phyloP scores from a whole-genome alignment of 2,888 invertebrate genomes.

The Chironomus tentans region DNA sequence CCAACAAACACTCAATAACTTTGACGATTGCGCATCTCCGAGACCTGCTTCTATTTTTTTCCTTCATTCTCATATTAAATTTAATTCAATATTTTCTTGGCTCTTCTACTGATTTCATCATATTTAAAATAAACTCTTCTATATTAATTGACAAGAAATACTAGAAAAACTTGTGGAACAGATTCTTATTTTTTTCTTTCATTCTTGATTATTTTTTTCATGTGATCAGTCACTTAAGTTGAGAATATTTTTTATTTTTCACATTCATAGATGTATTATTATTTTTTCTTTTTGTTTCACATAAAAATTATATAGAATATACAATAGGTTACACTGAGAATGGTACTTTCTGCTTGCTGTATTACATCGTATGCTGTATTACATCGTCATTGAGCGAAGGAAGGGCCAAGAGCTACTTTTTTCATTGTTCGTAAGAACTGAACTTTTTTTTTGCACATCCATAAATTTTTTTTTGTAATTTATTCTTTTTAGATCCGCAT shows the following conservation, averaged over 20 bases:
- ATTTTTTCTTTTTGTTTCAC: not conserved
- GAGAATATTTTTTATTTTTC: not conserved
- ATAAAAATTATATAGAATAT: not conserved
- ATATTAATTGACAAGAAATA: slow-evolving; percentile 4
- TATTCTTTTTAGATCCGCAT: too few relatives aligned
- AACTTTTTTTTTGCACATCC: too few relatives aligned
- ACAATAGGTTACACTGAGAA: too few relatives aligned
- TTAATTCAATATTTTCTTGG: slow-evolving; percentile 1
- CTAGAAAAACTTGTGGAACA: not conserved
- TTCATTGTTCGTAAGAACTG: too few relatives aligned
- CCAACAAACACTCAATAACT: not conserved
- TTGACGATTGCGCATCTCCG: slow-evolving; percentile 18
- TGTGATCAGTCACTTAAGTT: not conserved
- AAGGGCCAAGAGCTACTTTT: too few relatives aligned
- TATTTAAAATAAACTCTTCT: not conserved
- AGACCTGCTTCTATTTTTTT: not conserved
- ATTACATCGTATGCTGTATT: too few relatives aligned
- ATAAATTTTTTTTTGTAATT: too few relatives aligned
- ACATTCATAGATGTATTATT: not conserved
- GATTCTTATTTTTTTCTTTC: not conserved
- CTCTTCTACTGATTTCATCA: slow-evolving; percentile 1
- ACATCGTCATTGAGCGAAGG: too few relatives aligned
- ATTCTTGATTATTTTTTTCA: not conserved
- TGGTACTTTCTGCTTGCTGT: too few relatives aligned
- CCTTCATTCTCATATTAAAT: slow-evolving; percentile 1